Base-by-base conservation (phyloP, 2,113 vertebrate genomes). In the Patagioenas fasciata region DNA sequence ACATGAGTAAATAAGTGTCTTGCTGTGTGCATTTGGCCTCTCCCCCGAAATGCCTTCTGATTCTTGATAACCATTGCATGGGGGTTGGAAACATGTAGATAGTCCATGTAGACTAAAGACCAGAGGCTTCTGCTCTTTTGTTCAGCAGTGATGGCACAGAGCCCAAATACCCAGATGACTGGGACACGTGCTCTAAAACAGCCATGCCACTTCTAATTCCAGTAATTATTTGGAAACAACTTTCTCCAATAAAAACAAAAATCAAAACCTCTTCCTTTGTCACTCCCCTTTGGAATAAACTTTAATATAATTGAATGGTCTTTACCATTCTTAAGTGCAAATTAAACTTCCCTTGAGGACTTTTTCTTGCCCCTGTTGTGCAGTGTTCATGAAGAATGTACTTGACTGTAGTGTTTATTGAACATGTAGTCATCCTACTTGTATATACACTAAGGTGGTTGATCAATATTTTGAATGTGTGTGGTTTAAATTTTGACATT, bases 1-100 rank as follows among this genome's bases (percentile, higher is more conserved):
- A 15, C 0, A 1, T 38, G 36, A 62, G 47, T 24, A 85, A n/a
- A 31, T 36, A 2, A 50, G 36, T 0, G 1, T 40, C 18, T 44
- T 71, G 32, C 38, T 79, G 4, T 34, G 9, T 66, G 58, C n/a
- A 3, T 61, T 91, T 85, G 56, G 24, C 36, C 16, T 66, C 13
- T 72, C 34, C 4, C 25, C 11, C 15, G 67, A n/a, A 58, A n/a
- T 40, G 19, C 28, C 31, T 42, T 15, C 29, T 72, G n/a, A n/a
- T 61, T 89, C 48, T 42, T 75, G 24, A 16, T 14, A 77, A 40
- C 23, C 17, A 3, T 72, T 77, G 6, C 25, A 8, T 53, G 10
- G 25, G n/a, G 50, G 40, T 40, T 80, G 58, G 67, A 61, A 82
- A 77, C 26, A 2, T 6, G 29, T 10, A 47, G 25, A 6, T 23